A percentile compares a stretch with the other conserved stretches of the same genome.
Evolutionary conservation across 2,113 vertebrate species (phyloP).

Genomic region (Malaclemys terrapin): DNA sequence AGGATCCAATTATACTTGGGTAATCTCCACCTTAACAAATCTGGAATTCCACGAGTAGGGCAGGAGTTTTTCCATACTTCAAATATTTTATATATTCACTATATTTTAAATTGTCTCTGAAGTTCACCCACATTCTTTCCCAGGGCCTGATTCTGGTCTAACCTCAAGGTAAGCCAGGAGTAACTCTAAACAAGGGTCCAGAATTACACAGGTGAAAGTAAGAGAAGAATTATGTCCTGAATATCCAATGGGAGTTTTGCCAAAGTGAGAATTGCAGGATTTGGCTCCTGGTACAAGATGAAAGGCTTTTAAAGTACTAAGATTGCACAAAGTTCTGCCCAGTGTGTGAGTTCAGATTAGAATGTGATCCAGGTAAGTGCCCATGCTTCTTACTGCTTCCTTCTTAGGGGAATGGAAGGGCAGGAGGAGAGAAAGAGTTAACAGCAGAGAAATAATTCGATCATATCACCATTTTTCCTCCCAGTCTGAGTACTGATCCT

Average conservation of each 20-base stretch:
- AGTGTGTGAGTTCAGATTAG: neutral
- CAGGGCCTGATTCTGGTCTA: neutral
- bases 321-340: neutral
- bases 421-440: neutral
- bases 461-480: neutral
- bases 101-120: neutral
- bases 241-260: neutral
- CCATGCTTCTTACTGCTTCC: accelerated
- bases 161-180: neutral
- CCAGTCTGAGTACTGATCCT: neutral
- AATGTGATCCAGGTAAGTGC: neutral
- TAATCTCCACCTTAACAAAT: neutral
- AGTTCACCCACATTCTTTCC: neutral
- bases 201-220: neutral
- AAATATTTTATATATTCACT: neutral
- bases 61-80: neutral
- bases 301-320: neutral
- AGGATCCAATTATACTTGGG: neutral
- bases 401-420: neutral
- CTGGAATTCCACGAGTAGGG: neutral
- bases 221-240: neutral
- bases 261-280: neutral
- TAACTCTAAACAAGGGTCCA: neutral
- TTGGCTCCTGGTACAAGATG: neutral
- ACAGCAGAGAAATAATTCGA: accelerated